Evolutionary conservation across 2,797 vertebrate genomes (phyloP).

Genomic region (Semotilus atromaculatus): DNA sequence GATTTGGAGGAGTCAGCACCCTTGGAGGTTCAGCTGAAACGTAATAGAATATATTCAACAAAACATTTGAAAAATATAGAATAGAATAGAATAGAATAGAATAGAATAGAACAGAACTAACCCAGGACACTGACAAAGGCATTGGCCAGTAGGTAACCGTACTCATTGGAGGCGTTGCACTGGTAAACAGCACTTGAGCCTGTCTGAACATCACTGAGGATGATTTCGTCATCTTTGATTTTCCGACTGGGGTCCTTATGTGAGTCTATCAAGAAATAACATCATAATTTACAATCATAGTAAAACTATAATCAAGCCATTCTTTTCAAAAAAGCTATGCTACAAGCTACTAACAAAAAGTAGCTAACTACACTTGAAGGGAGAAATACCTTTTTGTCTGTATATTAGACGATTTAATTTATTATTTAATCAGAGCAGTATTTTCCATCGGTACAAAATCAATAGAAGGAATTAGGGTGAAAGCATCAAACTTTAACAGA

Average conservation of each 20-base stretch:
- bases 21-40: slow-evolving; percentile 89
- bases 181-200: slow-evolving; percentile 94
- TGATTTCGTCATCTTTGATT: slow-evolving; percentile 88
- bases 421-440: background rate
- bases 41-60: background rate
- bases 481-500: background rate
- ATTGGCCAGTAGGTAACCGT: slow-evolving; percentile 92
- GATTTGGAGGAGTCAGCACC: slow-evolving; percentile 87
- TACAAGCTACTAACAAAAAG: background rate
- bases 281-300: background rate
- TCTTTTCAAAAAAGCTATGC: background rate
- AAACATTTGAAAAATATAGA: background rate
- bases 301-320: background rate
- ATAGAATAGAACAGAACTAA: slow-evolving; percentile 57
- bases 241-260: slow-evolving; percentile 86
- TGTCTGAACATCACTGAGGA: slow-evolving; percentile 87
- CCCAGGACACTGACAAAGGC: slow-evolving; percentile 95
- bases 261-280: slow-evolving; percentile 77
- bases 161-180: slow-evolving; percentile 95
- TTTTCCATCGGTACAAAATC: background rate
- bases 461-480: background rate
- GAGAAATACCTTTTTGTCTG: background rate
- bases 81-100: slow-evolving; percentile 7
- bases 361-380: background rate
- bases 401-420: background rate